Base-by-base conservation (phyloP, 1,140 invertebrate genomes). In the Drosophila malerkotliana region DNA sequence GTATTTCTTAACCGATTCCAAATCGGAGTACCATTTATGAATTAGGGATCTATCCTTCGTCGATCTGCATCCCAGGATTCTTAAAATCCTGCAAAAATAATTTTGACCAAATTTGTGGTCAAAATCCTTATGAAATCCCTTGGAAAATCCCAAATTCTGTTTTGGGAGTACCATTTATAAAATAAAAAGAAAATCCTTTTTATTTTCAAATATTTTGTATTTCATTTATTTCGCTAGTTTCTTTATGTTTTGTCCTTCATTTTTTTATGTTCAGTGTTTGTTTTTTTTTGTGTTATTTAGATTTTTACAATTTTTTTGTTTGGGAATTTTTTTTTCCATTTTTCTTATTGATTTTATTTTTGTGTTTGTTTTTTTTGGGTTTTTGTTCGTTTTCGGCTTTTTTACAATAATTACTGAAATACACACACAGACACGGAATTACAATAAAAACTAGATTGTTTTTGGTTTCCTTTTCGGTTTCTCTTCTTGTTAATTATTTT, bases 391-490 rank as follows among this genome's bases (percentile, higher is more conserved):
- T 32, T 49, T 37, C 41, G n/a, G 41, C 41, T 47, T 79, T 66
- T 87, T 79, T 88, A 82, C 83, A 87, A 76, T 87, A 83, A 87
- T 87, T 87, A 82, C 82, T 87, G 82, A 87, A 88, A 82, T 87
- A 87, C 82, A 87, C 82, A 85, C 82, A 87, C 83, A 88, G 83
- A 88, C 83, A 88, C 83, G 83, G 83, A 88, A 88, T 88, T 88
- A 88, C 83, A 88, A 88, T 88, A 88, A 82, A 80, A 88, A 88
- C 83, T 88, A 88, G 85, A 88, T 67, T 84, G 62, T 78, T 69
- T 64, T 79, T 63, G 49, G 53, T 52, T 77, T 68, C 56, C 49
- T 67, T 69, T 34, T 37, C 10, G 69, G 57, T 51, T 47, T 58
- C 67, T 56, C 44, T 37, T 39, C 15, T 44, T 21, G 8, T 47